These are phyloP conservation scores for Rotaria sp. DNA, from an alignment of 2,888 invertebrate genomes.

Conservation along the genomic window DNA sequence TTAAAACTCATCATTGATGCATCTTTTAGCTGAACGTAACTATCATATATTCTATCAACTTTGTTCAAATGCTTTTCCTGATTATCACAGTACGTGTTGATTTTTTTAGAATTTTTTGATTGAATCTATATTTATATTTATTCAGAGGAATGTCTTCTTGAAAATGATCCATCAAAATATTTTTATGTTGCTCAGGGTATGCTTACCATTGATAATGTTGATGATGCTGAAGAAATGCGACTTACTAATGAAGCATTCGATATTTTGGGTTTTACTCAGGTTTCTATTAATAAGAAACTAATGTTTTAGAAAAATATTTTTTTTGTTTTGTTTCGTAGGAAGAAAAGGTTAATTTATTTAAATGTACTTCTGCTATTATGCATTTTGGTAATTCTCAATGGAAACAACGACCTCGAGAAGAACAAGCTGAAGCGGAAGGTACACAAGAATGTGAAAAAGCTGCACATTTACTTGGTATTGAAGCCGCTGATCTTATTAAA, in stretches of 20 bases:
- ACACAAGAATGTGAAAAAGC: slow-evolving; percentile 69
- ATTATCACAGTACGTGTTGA: slow-evolving; percentile 41
- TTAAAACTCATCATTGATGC: background rate
- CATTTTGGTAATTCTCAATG: slow-evolving; percentile 99
- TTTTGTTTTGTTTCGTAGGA: slow-evolving; percentile 41
- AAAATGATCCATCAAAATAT: slow-evolving; percentile 71
- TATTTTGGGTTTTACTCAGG: slow-evolving; percentile 87
- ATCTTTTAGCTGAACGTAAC: slow-evolving; percentile 72
- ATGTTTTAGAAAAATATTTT: background rate
- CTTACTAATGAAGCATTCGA: slow-evolving; percentile 77
- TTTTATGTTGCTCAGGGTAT: slow-evolving; percentile 91
- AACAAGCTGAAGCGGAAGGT: slow-evolving; percentile 95
- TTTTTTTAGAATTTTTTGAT: background rate
- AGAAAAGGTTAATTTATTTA: slow-evolving; percentile 93
- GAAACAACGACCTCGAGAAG: slow-evolving; percentile 99
- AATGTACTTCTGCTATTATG: slow-evolving; percentile 94
- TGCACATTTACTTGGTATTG: slow-evolving; percentile 81
- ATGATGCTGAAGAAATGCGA: slow-evolving; percentile 84
- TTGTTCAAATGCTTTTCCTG: slow-evolving; percentile 40
- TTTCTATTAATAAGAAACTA: background rate
- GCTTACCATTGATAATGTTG: slow-evolving; percentile 79
- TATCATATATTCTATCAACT: slow-evolving; percentile 99
- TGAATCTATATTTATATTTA: background rate
- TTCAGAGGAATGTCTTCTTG: slow-evolving; percentile 71
- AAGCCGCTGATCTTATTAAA: slow-evolving; percentile 74